Conservation (phyloP, 92 coral and sea anemone species). For the Zoanthus sansibaricus region DNA sequence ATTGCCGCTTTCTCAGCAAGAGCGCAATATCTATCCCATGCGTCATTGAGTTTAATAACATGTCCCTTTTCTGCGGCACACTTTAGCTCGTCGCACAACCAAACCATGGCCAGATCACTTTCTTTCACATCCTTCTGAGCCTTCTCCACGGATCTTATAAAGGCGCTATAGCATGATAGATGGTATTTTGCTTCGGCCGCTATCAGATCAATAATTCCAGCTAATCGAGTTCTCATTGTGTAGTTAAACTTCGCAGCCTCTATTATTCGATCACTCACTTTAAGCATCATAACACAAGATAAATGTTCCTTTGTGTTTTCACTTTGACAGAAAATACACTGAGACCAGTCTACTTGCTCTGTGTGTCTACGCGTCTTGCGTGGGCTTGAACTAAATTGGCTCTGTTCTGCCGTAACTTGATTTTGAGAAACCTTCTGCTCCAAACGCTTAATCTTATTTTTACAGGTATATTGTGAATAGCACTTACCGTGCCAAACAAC, state of each 20-base stretch:
- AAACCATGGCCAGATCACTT: slow-evolving; percentile 61
- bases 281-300: too few relatives aligned
- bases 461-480: slow-evolving; percentile 6
- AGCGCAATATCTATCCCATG: slow-evolving; percentile 64
- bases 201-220: slow-evolving; percentile 31
- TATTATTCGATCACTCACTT: too few relatives aligned
- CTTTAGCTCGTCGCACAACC: slow-evolving; percentile 65
- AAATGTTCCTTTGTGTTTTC: too few relatives aligned
- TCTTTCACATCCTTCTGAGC: slow-evolving; percentile 38
- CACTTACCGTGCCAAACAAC: slow-evolving; percentile 16
- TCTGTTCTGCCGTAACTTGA: background rate
- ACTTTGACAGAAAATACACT: too few relatives aligned
- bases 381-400: slow-evolving; percentile 11
- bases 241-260: slow-evolving; percentile 24
- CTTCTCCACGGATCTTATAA: slow-evolving; percentile 47
- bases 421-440: background rate
- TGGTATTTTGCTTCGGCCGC: slow-evolving; percentile 53
- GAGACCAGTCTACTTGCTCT: too few relatives aligned
- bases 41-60: slow-evolving; percentile 66
- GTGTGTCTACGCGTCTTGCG: background rate
- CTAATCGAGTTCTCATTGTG: slow-evolving; percentile 52
- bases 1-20: slow-evolving; percentile 58
- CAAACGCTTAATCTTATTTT: slow-evolving; percentile 3
- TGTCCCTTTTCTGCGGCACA: slow-evolving; percentile 66
- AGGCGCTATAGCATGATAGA: slow-evolving; percentile 51